Evolutionary conservation across 2,113 vertebrate species (phyloP), one percentile per base, ranked within the genome.

Genomic region (Alethe castanea): DNA sequence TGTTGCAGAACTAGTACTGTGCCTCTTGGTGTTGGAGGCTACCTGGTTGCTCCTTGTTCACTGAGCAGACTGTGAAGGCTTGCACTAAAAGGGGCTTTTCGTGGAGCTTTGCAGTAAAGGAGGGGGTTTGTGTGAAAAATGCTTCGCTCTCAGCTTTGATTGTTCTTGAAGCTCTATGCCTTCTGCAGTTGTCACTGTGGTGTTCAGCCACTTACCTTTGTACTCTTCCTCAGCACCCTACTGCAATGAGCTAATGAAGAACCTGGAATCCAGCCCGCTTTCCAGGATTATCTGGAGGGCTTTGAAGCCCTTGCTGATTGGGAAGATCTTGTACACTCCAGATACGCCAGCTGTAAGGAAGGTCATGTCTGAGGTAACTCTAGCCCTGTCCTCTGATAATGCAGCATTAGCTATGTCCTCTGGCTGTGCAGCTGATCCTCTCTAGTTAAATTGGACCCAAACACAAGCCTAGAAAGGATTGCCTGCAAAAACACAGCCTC

Each of bases 251-350:
- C 80, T 99, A 94, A 99, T 99, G 97, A 98, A 97, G 97, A 99
- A 96, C 79, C 97, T 99, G 97, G 99, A 99, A 92, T 99, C 99
- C 23, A 99, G 98, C 95, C 99, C 99, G 1, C 98, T 99, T 96
- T 99, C 99, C 87, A 97, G 98, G 69, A 99, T 99, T 98, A 99
- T 99, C 86, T 99, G 99, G 99, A 98, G 98, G 90, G 99, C 99
- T 24, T 95, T 99, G 62, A 99, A 99, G 70, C 99, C 99, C 5
- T 97, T 99, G 91, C 98, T 99, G 70, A 96, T 99, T 93, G 99
- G 99, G 48, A 99, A 99, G 97, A 98, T 99, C 94, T 98, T 99
- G 50, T 99, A 99, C 96, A 99, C 99, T 5, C 99, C 99, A 11
- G 98, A 99, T 95, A 99, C 98, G 0, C 99, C 99, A 5, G 98